These are phyloP conservation scores for Campoletis sonorensis DNA, from an alignment of 1,140 invertebrate species.

Conservation along the genomic window DNA sequence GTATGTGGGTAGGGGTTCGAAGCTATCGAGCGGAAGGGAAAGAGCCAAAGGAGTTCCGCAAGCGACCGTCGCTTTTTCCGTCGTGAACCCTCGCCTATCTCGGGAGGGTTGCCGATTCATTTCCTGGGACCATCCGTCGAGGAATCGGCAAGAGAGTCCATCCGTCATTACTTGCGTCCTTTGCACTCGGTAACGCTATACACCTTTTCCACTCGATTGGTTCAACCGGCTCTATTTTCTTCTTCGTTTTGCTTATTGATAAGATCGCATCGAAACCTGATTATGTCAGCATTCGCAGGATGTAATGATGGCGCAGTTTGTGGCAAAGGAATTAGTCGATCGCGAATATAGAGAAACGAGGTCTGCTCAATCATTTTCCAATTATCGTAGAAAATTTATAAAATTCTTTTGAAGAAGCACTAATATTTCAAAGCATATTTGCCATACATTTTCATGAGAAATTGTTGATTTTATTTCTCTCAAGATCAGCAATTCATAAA, in stretches of 20 bases:
- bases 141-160: constrained; percentile 47
- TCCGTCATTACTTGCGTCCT: background rate
- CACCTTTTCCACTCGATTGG: background rate
- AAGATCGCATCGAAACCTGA: constrained; percentile 12
- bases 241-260: background rate
- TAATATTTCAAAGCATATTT: background rate
- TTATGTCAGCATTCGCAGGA: constrained; percentile 8
- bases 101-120: constrained; percentile 61
- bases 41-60: constrained; percentile 27
- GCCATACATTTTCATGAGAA: too few species aligned
- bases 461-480: too few species aligned
- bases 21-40: constrained; percentile 14
- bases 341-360: constrained; percentile 53
- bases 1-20: constrained; percentile 19
- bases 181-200: background rate
- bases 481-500: too few species aligned
- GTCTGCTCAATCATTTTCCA: constrained; percentile 44
- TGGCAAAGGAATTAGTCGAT: constrained; percentile 49
- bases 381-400: background rate
- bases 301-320: constrained; percentile 40
- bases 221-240: background rate
- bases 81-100: constrained; percentile 19
- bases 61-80: constrained; percentile 17
- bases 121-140: constrained; percentile 62
- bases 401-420: background rate